These are phyloP conservation scores for Myathropa florea DNA, from an alignment of 2,888 invertebrate genomes.

Conservation along the genomic window DNA sequence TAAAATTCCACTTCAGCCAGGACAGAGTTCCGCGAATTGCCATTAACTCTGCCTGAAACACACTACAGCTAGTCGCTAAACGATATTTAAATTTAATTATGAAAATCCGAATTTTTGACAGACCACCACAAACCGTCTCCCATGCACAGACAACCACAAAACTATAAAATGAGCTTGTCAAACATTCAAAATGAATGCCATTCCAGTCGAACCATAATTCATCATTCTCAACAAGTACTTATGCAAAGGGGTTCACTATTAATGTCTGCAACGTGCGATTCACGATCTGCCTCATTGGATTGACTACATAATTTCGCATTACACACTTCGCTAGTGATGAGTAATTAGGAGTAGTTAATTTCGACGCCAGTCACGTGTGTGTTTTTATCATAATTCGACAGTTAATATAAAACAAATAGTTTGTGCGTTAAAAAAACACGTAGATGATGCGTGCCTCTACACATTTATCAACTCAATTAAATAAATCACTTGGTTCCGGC, in stretches of 20 bases:
- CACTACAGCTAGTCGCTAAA: no score
- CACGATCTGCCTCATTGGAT: background rate
- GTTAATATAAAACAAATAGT: background rate
- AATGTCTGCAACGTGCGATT: background rate
- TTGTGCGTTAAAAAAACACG: background rate
- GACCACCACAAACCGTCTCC: no score
- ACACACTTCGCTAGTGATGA: background rate
- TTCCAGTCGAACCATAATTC: background rate
- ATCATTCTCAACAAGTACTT: background rate
- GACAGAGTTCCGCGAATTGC: no score
- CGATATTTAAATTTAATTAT: no score
- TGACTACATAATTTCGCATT: background rate
- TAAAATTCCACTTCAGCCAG: no score
- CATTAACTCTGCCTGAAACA: no score
- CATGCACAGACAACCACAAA: background rate
- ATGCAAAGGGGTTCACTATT: background rate
- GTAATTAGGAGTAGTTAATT: background rate
- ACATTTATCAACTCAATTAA: background rate
- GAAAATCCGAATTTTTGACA: no score
- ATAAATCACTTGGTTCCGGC: background rate
- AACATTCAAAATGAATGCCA: background rate
- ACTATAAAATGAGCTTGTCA: background rate
- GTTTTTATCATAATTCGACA: background rate
- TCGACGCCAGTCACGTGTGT: background rate
- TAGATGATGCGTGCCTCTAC: background rate